phyloP scores from a whole-genome alignment of 2,797 vertebrate species.

The Anableps anableps region DNA sequence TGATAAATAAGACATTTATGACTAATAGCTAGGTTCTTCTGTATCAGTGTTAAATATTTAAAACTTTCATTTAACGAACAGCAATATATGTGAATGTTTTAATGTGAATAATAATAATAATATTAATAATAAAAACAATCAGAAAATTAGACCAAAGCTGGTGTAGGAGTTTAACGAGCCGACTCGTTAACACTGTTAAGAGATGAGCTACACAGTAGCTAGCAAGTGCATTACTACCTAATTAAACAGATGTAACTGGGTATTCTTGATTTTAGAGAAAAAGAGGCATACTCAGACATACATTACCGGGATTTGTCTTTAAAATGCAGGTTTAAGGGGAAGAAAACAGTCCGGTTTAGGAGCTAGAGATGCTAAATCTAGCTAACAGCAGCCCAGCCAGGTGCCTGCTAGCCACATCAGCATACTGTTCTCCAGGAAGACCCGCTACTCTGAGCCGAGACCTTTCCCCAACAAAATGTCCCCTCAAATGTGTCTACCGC shows the following conservation, averaged over 20 bases:
- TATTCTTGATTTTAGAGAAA: not conserved
- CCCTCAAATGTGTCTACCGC: slow-evolving; percentile 1
- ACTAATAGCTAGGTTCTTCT: not conserved
- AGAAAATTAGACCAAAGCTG: not conserved
- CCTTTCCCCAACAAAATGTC: slow-evolving; percentile 14
- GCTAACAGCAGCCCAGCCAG: slow-evolving; percentile 46
- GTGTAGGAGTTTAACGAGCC: not conserved
- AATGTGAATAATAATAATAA: not conserved
- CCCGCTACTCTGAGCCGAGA: not conserved
- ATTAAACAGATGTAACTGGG: slow-evolving; percentile 8
- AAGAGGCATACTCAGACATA: not conserved
- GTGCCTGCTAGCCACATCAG: slow-evolving; percentile 23
- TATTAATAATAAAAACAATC: not conserved
- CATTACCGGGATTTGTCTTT: slow-evolving; percentile 51
- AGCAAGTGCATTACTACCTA: not conserved
- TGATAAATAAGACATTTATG: not conserved
- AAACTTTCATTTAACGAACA: not conserved
- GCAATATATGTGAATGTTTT: not conserved
- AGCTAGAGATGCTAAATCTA: slow-evolving; percentile 57
- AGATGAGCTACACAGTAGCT: slow-evolving; percentile 1
- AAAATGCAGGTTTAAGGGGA: slow-evolving; percentile 6
- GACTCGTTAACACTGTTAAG: not conserved
- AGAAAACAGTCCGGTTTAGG: slow-evolving; percentile 29
- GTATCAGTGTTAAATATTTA: not conserved
- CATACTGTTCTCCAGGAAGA: slow-evolving; percentile 18